Evolutionary conservation across 2,888 invertebrate species (phyloP).

Genomic region (Pogonocherus hispidulus): DNA sequence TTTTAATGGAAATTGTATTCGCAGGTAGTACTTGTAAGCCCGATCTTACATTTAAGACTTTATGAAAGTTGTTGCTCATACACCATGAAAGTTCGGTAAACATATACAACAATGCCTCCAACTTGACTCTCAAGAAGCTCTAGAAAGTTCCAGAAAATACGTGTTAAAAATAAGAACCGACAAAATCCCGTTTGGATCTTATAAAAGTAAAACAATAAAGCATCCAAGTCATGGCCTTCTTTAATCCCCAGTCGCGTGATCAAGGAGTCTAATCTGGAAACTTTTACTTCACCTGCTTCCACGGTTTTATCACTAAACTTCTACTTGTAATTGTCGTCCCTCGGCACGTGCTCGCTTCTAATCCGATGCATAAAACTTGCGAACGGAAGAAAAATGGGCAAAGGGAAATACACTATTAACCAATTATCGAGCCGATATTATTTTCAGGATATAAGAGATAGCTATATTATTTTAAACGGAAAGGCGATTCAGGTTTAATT

Average conservation of each 20-base stretch:
- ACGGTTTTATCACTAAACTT: slow-evolving; percentile 35
- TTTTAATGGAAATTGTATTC: slow-evolving; percentile 5
- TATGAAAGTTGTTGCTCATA: slow-evolving; percentile 24
- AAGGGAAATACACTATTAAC: slow-evolving; percentile 2
- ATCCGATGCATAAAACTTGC: slow-evolving; percentile 20
- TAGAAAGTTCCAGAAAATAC: slow-evolving; percentile 33
- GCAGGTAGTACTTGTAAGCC: slow-evolving; percentile 3
- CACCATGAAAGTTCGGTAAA: slow-evolving; percentile 13
- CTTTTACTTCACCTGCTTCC: slow-evolving; percentile 37
- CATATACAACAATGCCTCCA: slow-evolving; percentile 27
- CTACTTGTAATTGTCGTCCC: slow-evolving; percentile 35
- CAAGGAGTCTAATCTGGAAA: slow-evolving; percentile 41
- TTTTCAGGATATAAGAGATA: background rate
- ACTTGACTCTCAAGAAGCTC: slow-evolving; percentile 23
- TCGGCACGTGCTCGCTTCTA: slow-evolving; percentile 32
- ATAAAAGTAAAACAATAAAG: slow-evolving; percentile 43
- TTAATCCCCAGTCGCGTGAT: slow-evolving; percentile 41
- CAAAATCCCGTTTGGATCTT: slow-evolving; percentile 30
- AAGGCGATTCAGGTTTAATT: background rate
- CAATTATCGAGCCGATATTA: slow-evolving; percentile 9
- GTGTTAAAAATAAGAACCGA: slow-evolving; percentile 39
- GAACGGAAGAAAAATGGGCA: background rate
- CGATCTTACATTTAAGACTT: slow-evolving; percentile 13
- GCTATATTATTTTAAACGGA: background rate
- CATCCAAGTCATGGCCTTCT: slow-evolving; percentile 41